Evolutionary conservation across 1,140 invertebrate genomes (phyloP).

Genomic region (Procambarus clarkii): DNA sequence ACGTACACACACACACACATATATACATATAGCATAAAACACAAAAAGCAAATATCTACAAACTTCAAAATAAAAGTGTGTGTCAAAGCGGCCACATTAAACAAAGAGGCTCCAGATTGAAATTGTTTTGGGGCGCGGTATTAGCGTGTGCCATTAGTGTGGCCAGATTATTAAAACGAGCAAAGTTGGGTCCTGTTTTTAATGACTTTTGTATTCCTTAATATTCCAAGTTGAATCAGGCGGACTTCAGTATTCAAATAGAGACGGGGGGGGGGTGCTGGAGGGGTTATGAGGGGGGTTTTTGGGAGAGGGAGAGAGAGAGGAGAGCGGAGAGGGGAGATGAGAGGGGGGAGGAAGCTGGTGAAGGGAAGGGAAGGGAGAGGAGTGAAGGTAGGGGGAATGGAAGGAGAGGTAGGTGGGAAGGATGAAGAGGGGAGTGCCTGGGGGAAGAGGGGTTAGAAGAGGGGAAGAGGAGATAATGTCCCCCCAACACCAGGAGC

Average conservation of each 20-base stretch:
- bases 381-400: not conserved
- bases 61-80: slow-evolving; percentile 17
- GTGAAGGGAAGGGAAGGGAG: not conserved
- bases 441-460: not conserved
- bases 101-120: slow-evolving; percentile 52
- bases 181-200: slow-evolving; percentile 69
- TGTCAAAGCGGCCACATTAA: slow-evolving; percentile 36
- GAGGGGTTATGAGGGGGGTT: not conserved
- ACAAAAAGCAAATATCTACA: slow-evolving; percentile 1
- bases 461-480: not conserved
- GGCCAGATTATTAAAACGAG: slow-evolving; percentile 68
- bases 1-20: not conserved
- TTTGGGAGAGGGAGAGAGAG: slow-evolving; percentile 3
- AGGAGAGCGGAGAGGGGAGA: too few relatives aligned
- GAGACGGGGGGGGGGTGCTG: slow-evolving; percentile 2
- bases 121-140: slow-evolving; percentile 65
- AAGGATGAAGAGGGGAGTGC: not conserved
- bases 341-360: not conserved
- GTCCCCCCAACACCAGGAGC: too few relatives aligned
- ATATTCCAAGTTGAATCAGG: slow-evolving; percentile 68
- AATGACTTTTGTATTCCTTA: slow-evolving; percentile 69
- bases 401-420: not conserved
- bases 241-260: slow-evolving; percentile 65
- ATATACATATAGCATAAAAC: not conserved
- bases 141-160: slow-evolving; percentile 64